Base-by-base conservation (phyloP, 2,888 invertebrate species). In the Athalia circularis region DNA sequence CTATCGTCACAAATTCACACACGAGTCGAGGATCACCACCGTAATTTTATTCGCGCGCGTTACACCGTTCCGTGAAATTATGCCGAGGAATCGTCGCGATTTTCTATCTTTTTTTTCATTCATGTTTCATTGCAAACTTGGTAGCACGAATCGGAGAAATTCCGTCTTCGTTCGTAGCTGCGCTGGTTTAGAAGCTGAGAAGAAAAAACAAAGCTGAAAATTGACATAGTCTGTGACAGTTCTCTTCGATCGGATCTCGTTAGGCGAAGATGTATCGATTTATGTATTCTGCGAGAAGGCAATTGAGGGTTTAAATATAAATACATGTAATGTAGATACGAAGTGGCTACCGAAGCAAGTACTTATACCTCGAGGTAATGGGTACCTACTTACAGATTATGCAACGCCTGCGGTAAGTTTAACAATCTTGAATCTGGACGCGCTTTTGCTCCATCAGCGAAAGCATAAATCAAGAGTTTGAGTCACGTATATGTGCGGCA, bases 311-410 rank as follows among this genome's bases (percentile, higher is more conserved):
- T 29, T 1, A 29, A 29, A 29, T 29, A 29, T 29, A 29, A 29
- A 29, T 29, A 29, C 47, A 47, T 15, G 47, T 47, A 54, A 11
- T 11, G 67, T 50, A 50, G 67, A 67, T 67, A 29, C 15, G 67
- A 29, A 67, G 48, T 67, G 52, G 50, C 29, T 52, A 67, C 52
- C 67, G 13, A 67, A 52, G 50, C 45, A 15, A 52, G 67, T 67
- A 13, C 67, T 67, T 67, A 29, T 29, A 72, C 72, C 45, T 72
- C 72, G 45, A 61, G 52, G 72, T 72, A 72, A 72, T 72, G 6
- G 72, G 72, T 61, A 72, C 72, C 59, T 59, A 72, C 59, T 29
- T 29, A 61, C 72, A 54, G 59, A 29, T 29, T 29, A 29, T 61
- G 72, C 52, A 47, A 72, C 72, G 72, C 72, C 72, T 43, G 72